These are phyloP conservation scores for Marmota monax DNA, from an alignment of 2,113 vertebrate genomes.

Conservation along the genomic window DNA sequence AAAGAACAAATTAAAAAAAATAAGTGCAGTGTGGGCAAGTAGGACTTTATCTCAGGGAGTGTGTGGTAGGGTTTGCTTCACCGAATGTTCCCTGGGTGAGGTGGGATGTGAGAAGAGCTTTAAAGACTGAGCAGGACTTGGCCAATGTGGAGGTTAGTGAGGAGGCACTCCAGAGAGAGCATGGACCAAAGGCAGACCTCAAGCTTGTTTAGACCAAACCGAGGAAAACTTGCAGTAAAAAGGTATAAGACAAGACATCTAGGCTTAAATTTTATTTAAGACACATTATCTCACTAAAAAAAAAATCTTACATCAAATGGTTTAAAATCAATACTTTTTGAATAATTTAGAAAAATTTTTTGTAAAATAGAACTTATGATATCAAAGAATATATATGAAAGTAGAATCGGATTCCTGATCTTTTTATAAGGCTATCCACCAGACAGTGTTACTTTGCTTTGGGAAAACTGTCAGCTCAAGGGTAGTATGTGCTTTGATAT, in stretches of 20 bases:
- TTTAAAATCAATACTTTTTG: background rate
- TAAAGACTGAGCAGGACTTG: background rate
- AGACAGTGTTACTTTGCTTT: background rate
- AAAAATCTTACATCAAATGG: constrained; percentile 52
- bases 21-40: background rate
- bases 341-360: background rate
- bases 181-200: background rate
- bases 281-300: background rate
- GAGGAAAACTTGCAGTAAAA: constrained; percentile 34
- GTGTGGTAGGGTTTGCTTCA: too few relatives aligned
- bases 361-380: constrained; percentile 5
- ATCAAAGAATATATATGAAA: constrained; percentile 16
- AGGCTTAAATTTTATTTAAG: constrained; percentile 49
- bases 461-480: background rate
- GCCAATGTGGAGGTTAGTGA: background rate
- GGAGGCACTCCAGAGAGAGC: background rate
- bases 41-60: background rate
- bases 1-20: too few relatives aligned
- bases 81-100: background rate
- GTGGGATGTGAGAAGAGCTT: background rate
- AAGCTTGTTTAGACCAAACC: constrained; percentile 37
- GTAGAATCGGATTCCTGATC: background rate
- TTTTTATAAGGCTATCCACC: background rate
- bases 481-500: constrained; percentile 5
- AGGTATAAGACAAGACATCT: background rate